Evolutionary conservation across 2,888 invertebrate species (phyloP).

Genomic region (Bellardia bayeri): DNA sequence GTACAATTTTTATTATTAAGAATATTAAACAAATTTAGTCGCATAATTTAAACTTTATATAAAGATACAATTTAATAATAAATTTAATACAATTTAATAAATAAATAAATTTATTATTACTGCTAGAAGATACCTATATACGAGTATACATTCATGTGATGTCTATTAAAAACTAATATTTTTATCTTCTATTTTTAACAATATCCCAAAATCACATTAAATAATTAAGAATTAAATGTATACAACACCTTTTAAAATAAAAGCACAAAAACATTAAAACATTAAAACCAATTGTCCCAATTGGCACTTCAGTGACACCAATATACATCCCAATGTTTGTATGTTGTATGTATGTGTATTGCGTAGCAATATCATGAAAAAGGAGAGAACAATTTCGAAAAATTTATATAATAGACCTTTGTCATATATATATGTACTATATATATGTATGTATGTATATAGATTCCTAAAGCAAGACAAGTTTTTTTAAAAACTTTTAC

Average conservation of each 20-base stretch:
- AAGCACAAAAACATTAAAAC: constrained; percentile 15
- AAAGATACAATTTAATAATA: no score
- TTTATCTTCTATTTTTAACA: background rate
- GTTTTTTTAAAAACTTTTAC: constrained; percentile 41
- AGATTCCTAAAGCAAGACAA: background rate
- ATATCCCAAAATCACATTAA: constrained; percentile 13
- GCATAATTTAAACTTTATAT: no score
- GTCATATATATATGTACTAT: constrained; percentile 8
- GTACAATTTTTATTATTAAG: no score
- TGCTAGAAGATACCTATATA: no score
- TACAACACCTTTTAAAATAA: constrained; percentile 46
- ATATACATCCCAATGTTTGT: background rate
- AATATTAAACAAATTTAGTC: no score
- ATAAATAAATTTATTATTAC: no score
- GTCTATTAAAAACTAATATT: no score
- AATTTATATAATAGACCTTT: constrained; percentile 7
- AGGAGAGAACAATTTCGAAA: background rate
- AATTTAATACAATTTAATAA: no score
- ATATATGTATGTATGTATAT: background rate
- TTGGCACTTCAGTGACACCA: background rate
- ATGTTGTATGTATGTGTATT: background rate
- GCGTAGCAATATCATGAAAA: background rate
- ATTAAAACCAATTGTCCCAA: background rate
- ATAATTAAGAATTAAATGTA: constrained; percentile 50
- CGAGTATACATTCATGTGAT: no score